Base-by-base conservation (phyloP, 2,113 vertebrate species). In the Amphiprion ocellaris region DNA sequence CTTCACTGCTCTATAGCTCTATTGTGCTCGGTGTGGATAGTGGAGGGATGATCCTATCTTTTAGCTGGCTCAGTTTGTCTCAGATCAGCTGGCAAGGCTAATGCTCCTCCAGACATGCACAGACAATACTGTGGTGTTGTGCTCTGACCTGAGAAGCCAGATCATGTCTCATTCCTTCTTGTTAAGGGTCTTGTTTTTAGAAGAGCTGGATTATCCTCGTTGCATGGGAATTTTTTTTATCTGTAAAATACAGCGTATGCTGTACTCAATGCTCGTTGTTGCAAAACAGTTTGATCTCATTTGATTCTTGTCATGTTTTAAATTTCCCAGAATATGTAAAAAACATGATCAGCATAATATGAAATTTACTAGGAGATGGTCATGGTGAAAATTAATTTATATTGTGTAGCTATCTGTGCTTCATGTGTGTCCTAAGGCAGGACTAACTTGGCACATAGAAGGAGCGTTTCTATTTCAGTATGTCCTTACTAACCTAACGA, bases 1-100 rank as follows among this genome's bases (percentile, higher is more conserved):
- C 41, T 50, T 41, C 61, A 55, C 54, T 60, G 62, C 50, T 85
- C 69, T 84, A n/a, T 79, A 14, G 79, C 81, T 67, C 71, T 63
- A 46, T 92, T 91, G 90, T 87, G 24, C 63, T 85, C 30, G 1
- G 15, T 10, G 76, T 65, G 54, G 74, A 80, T 30, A 61, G 76
- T 4, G 44, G 17, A 47, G 59, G 26, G 64, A 80, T 78, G 66
- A 87, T 82, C 61, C 56, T 67, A 73, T 79, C 69, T 68, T 52
- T 77, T 79, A 47, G 65, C 60, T 64, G 53, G 50, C 41, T 82
- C 60, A 15, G 52, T 76, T 76, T 67, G 70, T 68, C 76, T 83
- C 67, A 54, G 49, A 81, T 89, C 75, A 81, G 81, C 87, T 78
- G 79, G 79, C 66, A 74, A 55, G 44, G 46, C 69, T 69, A 79